Evolutionary conservation across 2,888 invertebrate genomes (phyloP), one percentile per base, ranked within the genome.

Genomic region (Chloromyia formosa): DNA sequence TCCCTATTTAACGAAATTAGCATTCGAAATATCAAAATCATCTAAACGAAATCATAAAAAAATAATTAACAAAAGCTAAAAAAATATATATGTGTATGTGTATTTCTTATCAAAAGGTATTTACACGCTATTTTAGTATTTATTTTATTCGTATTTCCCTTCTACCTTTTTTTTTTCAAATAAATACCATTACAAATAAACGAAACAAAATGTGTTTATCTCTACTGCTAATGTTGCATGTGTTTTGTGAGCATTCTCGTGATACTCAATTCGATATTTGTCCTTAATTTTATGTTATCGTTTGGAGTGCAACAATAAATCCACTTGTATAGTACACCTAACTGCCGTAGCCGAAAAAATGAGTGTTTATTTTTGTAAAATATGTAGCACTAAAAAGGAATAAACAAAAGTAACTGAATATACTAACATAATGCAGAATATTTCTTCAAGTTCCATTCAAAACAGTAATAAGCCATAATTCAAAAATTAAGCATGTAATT

Each of bases 291-390:
- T n/a, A 22, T 16, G 3, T 58, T 12, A 27, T 49, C 5, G 2
- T 45, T 68, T 68, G 40, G 22, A 16, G n/a, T 18, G 7, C 61
- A 64, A 42, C 35, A 20, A 40, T 16, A 3, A 69, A 71, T 56
- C 71, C 58, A 58, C 40, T 56, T 71, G 71, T 58, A 71, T 58
- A 71, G 56, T 35, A 35, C 27, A 40, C 18, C 14, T 12, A 20
- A 71, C 71, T 71, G 71, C 71, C 71, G 71, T 71, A 71, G 71
- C 71, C 22, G 58, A 71, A 69, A 49, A 71, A 42, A 56, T 16
- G 40, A 71, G 7, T 56, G 35, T 71, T 71, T 71, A 71, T 71
- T 71, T 71, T 71, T 71, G 56, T 71, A 71, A 71, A 18, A 35
- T 35, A 35, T 35, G 56, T 66, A 66, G 45, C 18, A 20, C 66